A percentile compares a stretch with the other conserved stretches of the same genome.
Conservation (phyloP, 2,888 invertebrate species). For the Drosophila infuscata region DNA sequence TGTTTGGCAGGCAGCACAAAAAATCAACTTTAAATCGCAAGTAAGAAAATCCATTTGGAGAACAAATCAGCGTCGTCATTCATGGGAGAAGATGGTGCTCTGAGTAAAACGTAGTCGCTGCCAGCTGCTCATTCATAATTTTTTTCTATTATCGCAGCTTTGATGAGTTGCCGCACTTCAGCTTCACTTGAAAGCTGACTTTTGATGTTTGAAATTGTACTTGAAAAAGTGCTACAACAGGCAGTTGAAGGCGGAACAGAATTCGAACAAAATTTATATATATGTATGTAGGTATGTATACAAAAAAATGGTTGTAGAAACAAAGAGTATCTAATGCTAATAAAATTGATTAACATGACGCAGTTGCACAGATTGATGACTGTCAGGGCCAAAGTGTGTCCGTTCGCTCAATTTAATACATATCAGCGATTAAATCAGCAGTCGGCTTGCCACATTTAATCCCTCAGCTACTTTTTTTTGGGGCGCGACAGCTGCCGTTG, state of each 20-base stretch:
- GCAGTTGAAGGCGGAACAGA: constrained; percentile 71
- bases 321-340: constrained; percentile 58
- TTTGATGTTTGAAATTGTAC: constrained; percentile 71
- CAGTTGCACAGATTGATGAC: constrained; percentile 67
- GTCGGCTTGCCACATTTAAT: constrained; percentile 40
- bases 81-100: constrained; percentile 49
- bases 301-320: not conserved
- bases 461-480: constrained; percentile 37
- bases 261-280: constrained; percentile 20
- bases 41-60: constrained; percentile 34
- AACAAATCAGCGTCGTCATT: constrained; percentile 69
- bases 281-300: not conserved
- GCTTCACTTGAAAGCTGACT: constrained; percentile 66
- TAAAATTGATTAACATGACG: constrained; percentile 70
- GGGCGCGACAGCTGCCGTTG: constrained; percentile 56
- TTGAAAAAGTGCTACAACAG: constrained; percentile 71
- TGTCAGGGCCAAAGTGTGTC: constrained; percentile 58
- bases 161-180: constrained; percentile 80
- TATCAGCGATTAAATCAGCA: constrained; percentile 44
- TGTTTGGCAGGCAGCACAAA: constrained; percentile 8
- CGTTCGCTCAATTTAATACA: constrained; percentile 39
- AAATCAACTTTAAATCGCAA: constrained; percentile 35
- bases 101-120: constrained; percentile 16
- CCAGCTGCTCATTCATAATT: constrained; percentile 71
- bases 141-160: constrained; percentile 49